Conservation (phyloP, 2,797 vertebrate genomes). For the Diplodus puntazzo region DNA sequence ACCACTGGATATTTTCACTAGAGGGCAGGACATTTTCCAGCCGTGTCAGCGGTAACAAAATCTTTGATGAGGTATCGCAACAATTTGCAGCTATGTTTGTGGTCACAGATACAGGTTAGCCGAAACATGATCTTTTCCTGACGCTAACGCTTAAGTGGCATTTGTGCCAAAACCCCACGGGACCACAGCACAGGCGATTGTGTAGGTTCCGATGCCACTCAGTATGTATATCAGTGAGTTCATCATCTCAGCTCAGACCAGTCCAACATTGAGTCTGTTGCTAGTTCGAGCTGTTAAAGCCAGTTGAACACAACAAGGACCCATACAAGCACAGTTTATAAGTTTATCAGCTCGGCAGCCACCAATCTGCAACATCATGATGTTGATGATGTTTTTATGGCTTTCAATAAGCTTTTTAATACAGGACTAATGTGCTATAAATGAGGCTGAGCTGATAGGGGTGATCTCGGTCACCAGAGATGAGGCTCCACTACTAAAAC, state of each 20-base stretch:
- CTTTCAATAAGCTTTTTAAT: neutral
- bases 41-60: too few relatives aligned
- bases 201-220: too few relatives aligned
- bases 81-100: too few relatives aligned
- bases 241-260: too few relatives aligned
- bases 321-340: neutral
- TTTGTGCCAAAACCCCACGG: too few relatives aligned
- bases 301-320: neutral
- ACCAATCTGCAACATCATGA: neutral
- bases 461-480: neutral
- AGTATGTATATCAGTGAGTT: constrained; percentile 1
- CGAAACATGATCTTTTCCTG: too few relatives aligned
- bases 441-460: neutral
- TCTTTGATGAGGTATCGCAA: too few relatives aligned
- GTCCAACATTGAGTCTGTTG: neutral
- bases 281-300: neutral
- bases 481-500: neutral
- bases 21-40: too few relatives aligned
- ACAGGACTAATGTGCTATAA: neutral
- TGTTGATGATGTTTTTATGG: neutral
- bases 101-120: too few relatives aligned
- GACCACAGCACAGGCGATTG: too few relatives aligned
- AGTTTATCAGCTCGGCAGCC: neutral
- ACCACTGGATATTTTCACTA: too few relatives aligned
- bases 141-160: too few relatives aligned